A percentile compares a stretch with the other conserved stretches of the same genome.
phyloP scores from a whole-genome alignment of 1,140 invertebrate species.

The Penaeus indicus region DNA sequence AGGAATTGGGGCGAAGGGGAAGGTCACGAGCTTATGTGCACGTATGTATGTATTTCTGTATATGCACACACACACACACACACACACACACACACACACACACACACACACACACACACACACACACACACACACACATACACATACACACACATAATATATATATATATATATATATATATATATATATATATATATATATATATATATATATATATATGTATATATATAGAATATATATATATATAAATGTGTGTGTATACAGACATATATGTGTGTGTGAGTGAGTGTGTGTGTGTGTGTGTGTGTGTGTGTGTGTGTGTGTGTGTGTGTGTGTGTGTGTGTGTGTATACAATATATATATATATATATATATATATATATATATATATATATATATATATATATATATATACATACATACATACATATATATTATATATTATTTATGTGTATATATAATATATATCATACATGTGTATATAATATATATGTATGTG shows the following conservation, averaged over 20 bases:
- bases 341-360: neutral
- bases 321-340: neutral
- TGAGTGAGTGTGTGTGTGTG: too few species aligned
- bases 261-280: too few species aligned
- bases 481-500: too few species aligned
- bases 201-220: neutral
- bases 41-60: neutral
- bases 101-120: neutral
- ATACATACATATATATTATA: neutral
- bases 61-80: constrained; percentile 8
- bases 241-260: too few species aligned
- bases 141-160: neutral
- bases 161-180: neutral
- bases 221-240: too few species aligned
- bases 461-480: neutral
- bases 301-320: too few species aligned
- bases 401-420: constrained; percentile 5
- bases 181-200: neutral
- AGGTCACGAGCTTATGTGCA: too few species aligned
- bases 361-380: constrained; percentile 37
- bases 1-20: too few species aligned
- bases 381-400: constrained; percentile 35
- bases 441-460: neutral
- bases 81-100: neutral
- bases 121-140: neutral